A percentile compares a stretch with the other conserved stretches of the same genome.
These are phyloP conservation scores for Podocnemis expansa DNA, from an alignment of 2,113 vertebrate genomes.

Conservation along the genomic window DNA sequence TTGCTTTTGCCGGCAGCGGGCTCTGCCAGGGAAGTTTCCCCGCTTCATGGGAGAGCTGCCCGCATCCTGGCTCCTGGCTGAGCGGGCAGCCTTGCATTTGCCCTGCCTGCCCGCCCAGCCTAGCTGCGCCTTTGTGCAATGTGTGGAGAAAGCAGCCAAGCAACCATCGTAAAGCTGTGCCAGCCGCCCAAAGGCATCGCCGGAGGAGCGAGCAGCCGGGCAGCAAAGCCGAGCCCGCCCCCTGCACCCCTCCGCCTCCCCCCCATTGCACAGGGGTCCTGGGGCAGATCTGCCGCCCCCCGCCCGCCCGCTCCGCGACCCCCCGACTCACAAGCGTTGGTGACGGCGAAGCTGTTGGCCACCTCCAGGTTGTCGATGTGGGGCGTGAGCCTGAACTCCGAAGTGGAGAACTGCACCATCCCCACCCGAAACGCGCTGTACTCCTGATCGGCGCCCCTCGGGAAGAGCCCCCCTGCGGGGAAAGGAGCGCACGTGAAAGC, in stretches of 20 bases:
- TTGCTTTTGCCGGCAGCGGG: neutral
- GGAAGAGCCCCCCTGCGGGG: slow-evolving; percentile 94
- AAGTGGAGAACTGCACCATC: slow-evolving; percentile 95
- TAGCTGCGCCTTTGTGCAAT: too few relatives aligned
- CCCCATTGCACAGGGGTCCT: neutral
- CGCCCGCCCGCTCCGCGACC: too few relatives aligned
- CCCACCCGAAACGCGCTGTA: slow-evolving; percentile 99
- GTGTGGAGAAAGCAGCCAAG: neutral
- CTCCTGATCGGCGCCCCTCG: slow-evolving; percentile 97
- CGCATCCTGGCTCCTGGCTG: neutral
- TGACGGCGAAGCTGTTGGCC: slow-evolving; percentile 98
- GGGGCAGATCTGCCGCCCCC: neutral
- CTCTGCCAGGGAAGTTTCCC: neutral
- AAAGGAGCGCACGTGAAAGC: slow-evolving; percentile 64
- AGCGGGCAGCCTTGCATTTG: neutral
- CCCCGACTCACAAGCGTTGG: slow-evolving; percentile 99
- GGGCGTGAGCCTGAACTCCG: slow-evolving; percentile 95
- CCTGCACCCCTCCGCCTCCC: neutral
- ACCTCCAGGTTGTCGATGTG: slow-evolving; percentile 99
- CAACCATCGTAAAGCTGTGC: neutral
- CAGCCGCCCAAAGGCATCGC: neutral
- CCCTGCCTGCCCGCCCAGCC: neutral
- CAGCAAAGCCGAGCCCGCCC: too few relatives aligned
- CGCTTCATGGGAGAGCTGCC: neutral
- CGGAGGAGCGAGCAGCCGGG: too few relatives aligned